Evolutionary conservation across 2,888 invertebrate species (phyloP).

Genomic region (Catocala fraxini): DNA sequence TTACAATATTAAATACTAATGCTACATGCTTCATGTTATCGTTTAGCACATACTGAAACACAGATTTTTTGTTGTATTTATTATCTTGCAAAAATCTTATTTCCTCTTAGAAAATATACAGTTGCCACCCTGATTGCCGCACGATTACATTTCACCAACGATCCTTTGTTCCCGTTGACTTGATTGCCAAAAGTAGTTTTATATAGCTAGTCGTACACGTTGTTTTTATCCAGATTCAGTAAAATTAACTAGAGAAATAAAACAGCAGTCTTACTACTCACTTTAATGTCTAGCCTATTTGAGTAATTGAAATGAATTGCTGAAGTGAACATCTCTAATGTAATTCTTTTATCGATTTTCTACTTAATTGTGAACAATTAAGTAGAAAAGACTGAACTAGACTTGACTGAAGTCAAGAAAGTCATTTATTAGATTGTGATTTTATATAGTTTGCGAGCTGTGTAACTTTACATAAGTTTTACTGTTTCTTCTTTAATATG

Average conservation of each 20-base stretch:
- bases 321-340: conserved; percentile 8
- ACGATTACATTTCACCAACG: neutral
- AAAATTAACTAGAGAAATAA: too few species aligned
- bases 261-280: conserved; percentile 2
- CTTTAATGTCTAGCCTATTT: conserved; percentile 21
- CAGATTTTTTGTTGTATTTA: neutral
- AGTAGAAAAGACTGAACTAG: too few species aligned
- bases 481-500: neutral
- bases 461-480: neutral
- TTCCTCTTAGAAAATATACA: conserved; percentile 1
- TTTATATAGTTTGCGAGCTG: too few species aligned
- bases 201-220: neutral
- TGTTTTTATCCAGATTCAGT: conserved; percentile 5
- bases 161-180: conserved; percentile 15
- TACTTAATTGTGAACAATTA: too few species aligned
- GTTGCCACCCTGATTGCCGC: conserved; percentile 9
- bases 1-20: neutral
- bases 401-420: too few species aligned
- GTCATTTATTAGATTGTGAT: too few species aligned
- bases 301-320: conserved; percentile 33
- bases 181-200: neutral
- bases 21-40: neutral
- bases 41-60: neutral
- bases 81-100: neutral
- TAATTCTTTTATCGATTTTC: too few species aligned